phyloP scores from a whole-genome alignment of 2,888 invertebrate species.

The Pandemis heparana region DNA sequence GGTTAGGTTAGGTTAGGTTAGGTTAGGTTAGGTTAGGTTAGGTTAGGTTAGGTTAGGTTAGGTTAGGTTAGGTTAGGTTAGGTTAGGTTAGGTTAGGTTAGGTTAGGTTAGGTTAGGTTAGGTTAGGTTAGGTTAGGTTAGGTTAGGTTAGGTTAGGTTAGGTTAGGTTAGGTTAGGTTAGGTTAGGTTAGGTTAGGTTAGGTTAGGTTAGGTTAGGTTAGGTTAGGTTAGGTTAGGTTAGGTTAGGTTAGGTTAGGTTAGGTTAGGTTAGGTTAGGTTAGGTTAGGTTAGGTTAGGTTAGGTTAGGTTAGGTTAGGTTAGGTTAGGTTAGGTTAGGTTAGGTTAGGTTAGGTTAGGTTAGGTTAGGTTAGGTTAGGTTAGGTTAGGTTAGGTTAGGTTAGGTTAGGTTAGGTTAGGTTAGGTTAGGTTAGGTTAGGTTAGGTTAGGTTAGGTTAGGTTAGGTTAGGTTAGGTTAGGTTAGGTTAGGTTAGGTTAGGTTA shows the following conservation, averaged over 20 bases:
- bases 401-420: too few relatives aligned
- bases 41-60: conserved; percentile 37
- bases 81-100: conserved; percentile 39
- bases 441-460: too few relatives aligned
- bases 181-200: conserved; percentile 45
- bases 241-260: conserved; percentile 39
- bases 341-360: too few relatives aligned
- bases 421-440: too few relatives aligned
- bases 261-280: conserved; percentile 33
- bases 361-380: too few relatives aligned
- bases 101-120: conserved; percentile 29
- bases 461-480: too few relatives aligned
- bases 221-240: conserved; percentile 42
- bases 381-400: too few relatives aligned
- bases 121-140: background rate
- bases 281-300: conserved; percentile 33
- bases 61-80: conserved; percentile 42
- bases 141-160: conserved; percentile 51
- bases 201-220: conserved; percentile 43
- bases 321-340: too few relatives aligned
- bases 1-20: conserved; percentile 37
- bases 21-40: conserved; percentile 38
- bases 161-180: conserved; percentile 49
- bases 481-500: too few relatives aligned
- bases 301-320: conserved; percentile 42